Percentiles rank a stretch among this genome's conserved stretches.
Conservation (phyloP, 2,797 vertebrate genomes). For the Salmo trutta region DNA sequence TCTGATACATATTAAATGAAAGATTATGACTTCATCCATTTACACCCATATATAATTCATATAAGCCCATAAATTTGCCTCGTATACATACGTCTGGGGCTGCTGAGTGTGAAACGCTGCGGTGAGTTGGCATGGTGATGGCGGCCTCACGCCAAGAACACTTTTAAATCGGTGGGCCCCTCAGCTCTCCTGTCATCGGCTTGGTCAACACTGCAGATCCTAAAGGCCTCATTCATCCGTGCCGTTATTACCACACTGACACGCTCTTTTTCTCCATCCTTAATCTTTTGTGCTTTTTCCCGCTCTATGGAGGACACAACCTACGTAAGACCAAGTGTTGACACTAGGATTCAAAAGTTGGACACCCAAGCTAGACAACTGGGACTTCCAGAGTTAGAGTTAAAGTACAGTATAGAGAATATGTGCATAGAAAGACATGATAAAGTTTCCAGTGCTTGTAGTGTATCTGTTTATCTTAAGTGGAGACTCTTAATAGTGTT, state of each 20-base stretch:
- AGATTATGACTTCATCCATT: constrained; percentile 72
- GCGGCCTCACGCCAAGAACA: constrained; percentile 58
- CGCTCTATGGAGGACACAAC: constrained; percentile 40
- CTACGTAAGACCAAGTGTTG: constrained; percentile 17
- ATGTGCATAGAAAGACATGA: background rate
- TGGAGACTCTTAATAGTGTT: constrained; percentile 16
- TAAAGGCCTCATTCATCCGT: constrained; percentile 67
- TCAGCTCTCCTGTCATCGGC: constrained; percentile 63
- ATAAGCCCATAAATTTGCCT: constrained; percentile 59
- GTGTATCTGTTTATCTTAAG: constrained; percentile 12
- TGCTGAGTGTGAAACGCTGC: constrained; percentile 48
- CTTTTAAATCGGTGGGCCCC: constrained; percentile 67
- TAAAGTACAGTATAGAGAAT: background rate
- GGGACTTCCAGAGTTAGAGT: constrained; percentile 22
- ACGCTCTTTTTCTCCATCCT: background rate
- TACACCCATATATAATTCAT: constrained; percentile 73
- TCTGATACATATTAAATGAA: constrained; percentile 69
- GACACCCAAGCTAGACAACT: background rate
- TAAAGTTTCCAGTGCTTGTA: background rate
- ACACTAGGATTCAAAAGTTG: constrained; percentile 26
- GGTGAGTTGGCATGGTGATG: constrained; percentile 45
- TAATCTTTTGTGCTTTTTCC: background rate
- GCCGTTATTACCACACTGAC: constrained; percentile 58
- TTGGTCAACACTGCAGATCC: constrained; percentile 60
- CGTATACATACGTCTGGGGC: constrained; percentile 58